Percentiles rank a stretch among this genome's conserved stretches.
Evolutionary conservation across 2,797 vertebrate genomes (phyloP).

Genomic region (Ibycter americanus): DNA sequence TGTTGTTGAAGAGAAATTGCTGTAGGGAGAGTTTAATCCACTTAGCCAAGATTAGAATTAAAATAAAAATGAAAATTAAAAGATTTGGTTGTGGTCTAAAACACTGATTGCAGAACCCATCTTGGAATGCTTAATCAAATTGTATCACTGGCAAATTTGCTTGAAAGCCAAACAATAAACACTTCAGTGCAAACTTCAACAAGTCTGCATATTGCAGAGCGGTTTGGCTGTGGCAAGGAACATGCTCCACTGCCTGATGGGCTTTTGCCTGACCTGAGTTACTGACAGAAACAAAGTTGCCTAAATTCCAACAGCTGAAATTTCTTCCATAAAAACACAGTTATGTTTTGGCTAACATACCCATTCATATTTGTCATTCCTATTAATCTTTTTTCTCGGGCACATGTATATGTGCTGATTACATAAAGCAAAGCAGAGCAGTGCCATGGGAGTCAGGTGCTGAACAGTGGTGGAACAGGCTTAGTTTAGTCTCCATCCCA

Average conservation of each 20-base stretch:
- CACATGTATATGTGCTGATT: rapidly evolving
- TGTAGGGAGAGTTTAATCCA: background rate
- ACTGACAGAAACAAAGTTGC: background rate
- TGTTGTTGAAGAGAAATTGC: background rate
- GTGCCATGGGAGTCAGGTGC: rapidly evolving
- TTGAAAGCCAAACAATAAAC: background rate
- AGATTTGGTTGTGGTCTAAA: background rate
- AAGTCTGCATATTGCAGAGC: background rate
- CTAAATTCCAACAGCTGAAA: background rate
- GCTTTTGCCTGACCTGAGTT: background rate
- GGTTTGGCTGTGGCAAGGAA: background rate
- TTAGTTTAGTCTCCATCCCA: background rate
- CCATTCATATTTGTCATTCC: background rate
- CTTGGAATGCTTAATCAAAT: background rate
- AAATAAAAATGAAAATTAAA: background rate
- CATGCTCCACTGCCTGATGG: rapidly evolving
- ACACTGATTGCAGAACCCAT: background rate
- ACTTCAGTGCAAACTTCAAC: background rate
- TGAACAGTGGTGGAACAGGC: background rate
- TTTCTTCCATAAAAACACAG: background rate
- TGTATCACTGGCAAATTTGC: background rate
- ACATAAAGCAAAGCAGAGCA: background rate
- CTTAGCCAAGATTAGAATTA: background rate
- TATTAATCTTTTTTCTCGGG: background rate
- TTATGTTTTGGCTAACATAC: background rate